Evolutionary conservation across 2,888 invertebrate genomes (phyloP).

Genomic region (Antheraea assamensis): DNA sequence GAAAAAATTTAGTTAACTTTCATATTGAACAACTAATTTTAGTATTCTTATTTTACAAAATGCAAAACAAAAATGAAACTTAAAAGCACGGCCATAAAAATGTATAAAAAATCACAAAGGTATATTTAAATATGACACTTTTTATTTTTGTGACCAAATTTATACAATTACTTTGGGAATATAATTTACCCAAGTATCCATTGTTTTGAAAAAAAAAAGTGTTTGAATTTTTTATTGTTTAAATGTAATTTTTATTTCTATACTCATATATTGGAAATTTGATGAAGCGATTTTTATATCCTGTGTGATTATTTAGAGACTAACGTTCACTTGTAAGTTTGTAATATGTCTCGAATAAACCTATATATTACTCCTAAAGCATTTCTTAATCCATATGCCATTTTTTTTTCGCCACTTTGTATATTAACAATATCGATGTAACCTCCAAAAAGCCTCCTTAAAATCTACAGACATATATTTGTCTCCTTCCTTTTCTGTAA

Average conservation of each 20-base stretch:
- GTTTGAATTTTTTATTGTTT: background rate
- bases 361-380: background rate
- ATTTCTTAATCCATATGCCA: background rate
- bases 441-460: background rate
- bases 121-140: background rate
- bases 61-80: no score
- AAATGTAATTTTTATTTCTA: background rate
- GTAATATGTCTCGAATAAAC: background rate
- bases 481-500: background rate
- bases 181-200: background rate
- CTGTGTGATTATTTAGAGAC: background rate
- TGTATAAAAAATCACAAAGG: background rate
- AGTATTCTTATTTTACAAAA: no score
- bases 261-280: background rate
- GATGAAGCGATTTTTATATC: background rate
- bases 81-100: background rate
- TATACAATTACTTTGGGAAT: background rate
- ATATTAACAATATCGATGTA: background rate
- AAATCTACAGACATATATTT: background rate
- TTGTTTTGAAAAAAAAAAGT: no score
- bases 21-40: no score
- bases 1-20: background rate
- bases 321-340: background rate
- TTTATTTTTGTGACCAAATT: background rate
- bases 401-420: background rate